These are phyloP conservation scores for Rambutsinella grinnellia DNA, from an alignment of 2,888 invertebrate genomes.

Conservation along the genomic window DNA sequence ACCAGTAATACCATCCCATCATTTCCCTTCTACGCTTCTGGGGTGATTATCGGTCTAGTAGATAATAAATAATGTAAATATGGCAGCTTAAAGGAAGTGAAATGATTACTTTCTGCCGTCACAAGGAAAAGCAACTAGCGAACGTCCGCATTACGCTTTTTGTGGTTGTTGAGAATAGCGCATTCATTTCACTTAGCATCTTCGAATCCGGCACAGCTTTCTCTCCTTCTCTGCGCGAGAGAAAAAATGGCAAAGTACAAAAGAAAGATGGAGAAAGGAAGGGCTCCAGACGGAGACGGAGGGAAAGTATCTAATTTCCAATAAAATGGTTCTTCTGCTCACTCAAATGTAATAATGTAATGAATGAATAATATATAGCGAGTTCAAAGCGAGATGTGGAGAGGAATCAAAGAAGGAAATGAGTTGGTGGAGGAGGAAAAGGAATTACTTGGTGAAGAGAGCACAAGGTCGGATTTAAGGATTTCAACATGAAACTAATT, in stretches of 20 bases:
- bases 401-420: not conserved
- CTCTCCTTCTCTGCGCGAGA: not conserved
- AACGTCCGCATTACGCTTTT: not conserved
- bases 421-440: not conserved
- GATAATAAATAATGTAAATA: constrained; percentile 49
- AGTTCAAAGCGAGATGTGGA: not conserved
- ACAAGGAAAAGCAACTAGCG: not conserved
- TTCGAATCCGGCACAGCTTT: too few species aligned
- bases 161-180: too few species aligned
- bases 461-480: constrained; percentile 30
- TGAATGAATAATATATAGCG: constrained; percentile 11
- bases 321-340: constrained; percentile 31
- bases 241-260: not conserved
- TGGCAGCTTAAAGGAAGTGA: constrained; percentile 37
- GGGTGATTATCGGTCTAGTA: constrained; percentile 31
- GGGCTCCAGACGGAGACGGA: not conserved
- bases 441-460: not conserved
- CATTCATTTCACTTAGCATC: too few species aligned
- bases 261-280: not conserved
- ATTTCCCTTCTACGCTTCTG: not conserved
- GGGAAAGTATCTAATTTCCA: not conserved
- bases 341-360: constrained; percentile 41
- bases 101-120: constrained; percentile 35
- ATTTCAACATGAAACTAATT: constrained; percentile 43
- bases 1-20: not conserved